Base-by-base conservation (phyloP, 2,113 vertebrate species). In the Oryzias javanicus region DNA sequence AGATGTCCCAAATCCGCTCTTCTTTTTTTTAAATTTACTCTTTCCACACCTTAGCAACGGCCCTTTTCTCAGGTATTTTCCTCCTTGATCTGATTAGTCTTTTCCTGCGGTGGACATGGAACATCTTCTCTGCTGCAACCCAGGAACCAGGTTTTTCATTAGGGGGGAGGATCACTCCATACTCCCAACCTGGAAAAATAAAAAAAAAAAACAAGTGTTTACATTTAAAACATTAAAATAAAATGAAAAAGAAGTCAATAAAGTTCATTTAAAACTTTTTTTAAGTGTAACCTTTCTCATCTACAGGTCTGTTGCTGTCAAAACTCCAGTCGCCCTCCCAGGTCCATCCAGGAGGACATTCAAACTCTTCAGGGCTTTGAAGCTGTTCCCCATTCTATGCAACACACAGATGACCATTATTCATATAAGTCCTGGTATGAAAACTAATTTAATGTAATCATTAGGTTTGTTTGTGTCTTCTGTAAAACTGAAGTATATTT, bases 121-220 rank as follows among this genome's bases (percentile, higher is more conserved):
- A 99, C 97, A 98, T 98, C 78, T 99, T 99, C 83, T 99, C 97
- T 49, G 95, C 91, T 68, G 97, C 90, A 25, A 92, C 95, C 97
- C 97, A 99, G 4, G 94, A 97, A 69, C 91, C 95, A 47, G 97
- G 97, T 29, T 95, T 96, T 65, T 90, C 88, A 75, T 98, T 93
- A 19, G 97, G 96, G 66, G 94, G 96, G 80, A 98, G 93, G n/a
- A 93, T 94, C 53, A 99, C 89, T 35, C 97, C 97, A 65, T 99
- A 99, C 81, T 99, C 97, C 97, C 97, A 99, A 18, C 96, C 97
- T 99, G 29, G 42, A 46, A 16, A 46, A 5, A 17, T 3, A n/a
- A n/a, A n/a, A n/a, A n/a, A n/a, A n/a, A n/a, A n/a, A n/a, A n/a
- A n/a, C n/a, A n/a, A 2, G 8, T 14, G n/a, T 7, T 17, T 24